These are phyloP conservation scores for Athripsodes cinereus DNA, from an alignment of 2,888 invertebrate genomes.

Conservation along the genomic window DNA sequence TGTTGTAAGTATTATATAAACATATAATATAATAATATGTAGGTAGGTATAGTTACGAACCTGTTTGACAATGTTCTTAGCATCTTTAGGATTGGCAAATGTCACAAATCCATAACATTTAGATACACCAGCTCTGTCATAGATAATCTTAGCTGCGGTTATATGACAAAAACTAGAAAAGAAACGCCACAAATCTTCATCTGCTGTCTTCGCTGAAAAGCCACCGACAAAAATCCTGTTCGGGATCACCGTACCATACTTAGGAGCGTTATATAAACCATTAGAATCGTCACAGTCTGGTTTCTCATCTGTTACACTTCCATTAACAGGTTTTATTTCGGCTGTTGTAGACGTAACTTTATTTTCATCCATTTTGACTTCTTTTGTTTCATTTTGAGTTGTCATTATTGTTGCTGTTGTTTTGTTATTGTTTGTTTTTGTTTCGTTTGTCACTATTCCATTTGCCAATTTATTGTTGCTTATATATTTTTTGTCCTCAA, in stretches of 20 bases:
- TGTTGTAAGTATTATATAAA: no score
- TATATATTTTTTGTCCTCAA: constrained; percentile 38
- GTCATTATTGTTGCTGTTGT: no score
- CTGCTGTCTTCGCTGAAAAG: constrained; percentile 88
- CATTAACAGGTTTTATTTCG: constrained; percentile 8
- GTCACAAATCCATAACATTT: constrained; percentile 89
- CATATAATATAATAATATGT: no score
- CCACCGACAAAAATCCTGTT: constrained; percentile 96
- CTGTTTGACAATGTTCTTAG: constrained; percentile 49
- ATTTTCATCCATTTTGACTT: constrained; percentile 34
- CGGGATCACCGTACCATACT: constrained; percentile 81
- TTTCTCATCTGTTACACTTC: constrained; percentile 14
- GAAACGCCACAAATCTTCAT: constrained; percentile 83
- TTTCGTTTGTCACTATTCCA: constrained; percentile 32
- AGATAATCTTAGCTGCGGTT: constrained; percentile 90
- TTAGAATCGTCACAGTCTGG: constrained; percentile 45
- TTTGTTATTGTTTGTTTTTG: constrained; percentile 33
- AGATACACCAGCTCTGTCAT: constrained; percentile 89
- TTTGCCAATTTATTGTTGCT: constrained; percentile 19
- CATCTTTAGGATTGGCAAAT: constrained; percentile 48
- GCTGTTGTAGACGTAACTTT: constrained; percentile 3
- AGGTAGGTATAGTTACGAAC: no score
- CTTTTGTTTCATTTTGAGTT: constrained; percentile 41
- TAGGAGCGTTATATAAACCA: constrained; percentile 48
- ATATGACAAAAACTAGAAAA: constrained; percentile 88